Base-by-base conservation (phyloP, 1,140 invertebrate genomes). In the Proctacanthus coquilletti region DNA sequence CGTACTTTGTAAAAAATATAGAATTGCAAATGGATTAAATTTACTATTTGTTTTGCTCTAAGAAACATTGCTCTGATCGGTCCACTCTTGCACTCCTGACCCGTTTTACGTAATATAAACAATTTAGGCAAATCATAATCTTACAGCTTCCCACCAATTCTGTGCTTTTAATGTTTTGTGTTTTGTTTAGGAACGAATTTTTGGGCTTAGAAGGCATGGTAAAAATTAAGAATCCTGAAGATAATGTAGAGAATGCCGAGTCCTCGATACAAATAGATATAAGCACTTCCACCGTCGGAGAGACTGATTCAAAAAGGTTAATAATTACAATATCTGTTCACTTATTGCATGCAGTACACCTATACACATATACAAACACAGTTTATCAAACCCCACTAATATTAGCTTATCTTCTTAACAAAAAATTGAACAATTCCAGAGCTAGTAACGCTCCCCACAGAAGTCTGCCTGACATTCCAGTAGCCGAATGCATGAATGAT, bases 381-480 rank as follows among this genome's bases (percentile, higher is more conserved):
- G n/a, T n/a, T n/a, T n/a, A n/a, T n/a, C n/a, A n/a, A n/a, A n/a
- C n/a, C n/a, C 23, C 23, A 13, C 23, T 27, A 13, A 9, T 27
- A 8, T 27, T 27, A 27, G 8, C 13, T 27, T 8, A 27, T 9
- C 13, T 27, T 8, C 13, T 27, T 27, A 13, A 27, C 13, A 27
- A 9, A 9, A 27, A 27, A 27, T 9, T 9, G 23, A 9, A 27
- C 13, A 27, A 9, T 43, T 30, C 2, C 31, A 60, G 57, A 37
- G 53, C 55, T 1, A 58, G 53, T 25, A 58, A 49, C 14, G 53
- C 52, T 6, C 70, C 71, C 9, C 69, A 75, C 45, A 62, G 74
- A 52, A 76, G 74, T 56, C 61, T 77, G 38, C 74, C 74, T 17
- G 74, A 75, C 47, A 76, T 77, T 47, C 74, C 74, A 34, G 63